Percentiles rank a stretch among this genome's conserved stretches.
Conservation (phyloP, 30 jellyfish, hydroid and myxozoan species). For the Aurelia sp. region DNA sequence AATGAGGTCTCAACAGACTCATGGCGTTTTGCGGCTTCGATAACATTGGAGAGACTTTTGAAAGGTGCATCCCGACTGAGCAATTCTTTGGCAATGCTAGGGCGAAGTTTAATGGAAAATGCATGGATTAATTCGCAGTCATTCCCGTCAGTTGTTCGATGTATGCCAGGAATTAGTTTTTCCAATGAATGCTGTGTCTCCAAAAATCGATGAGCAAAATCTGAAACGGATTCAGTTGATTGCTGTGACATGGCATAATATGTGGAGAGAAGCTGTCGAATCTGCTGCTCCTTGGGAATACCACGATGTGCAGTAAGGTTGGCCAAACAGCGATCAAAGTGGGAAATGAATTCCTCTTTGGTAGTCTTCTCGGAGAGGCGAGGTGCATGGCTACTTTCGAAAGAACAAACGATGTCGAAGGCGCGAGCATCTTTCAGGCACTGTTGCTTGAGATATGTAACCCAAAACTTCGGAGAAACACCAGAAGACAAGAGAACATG, state of each 20-base stretch:
- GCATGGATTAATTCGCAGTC: no score
- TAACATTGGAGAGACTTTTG: no score
- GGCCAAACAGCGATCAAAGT: not conserved
- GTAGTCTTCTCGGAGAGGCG: not conserved
- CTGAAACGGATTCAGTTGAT: no score
- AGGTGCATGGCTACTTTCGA: not conserved
- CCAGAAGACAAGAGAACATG: slow-evolving; percentile 34
- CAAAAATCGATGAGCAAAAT: no score
- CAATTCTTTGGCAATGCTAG: no score
- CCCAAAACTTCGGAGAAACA: not conserved
- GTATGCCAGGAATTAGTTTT: no score
- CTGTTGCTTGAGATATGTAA: slow-evolving; percentile 40
- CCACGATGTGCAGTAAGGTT: not conserved
- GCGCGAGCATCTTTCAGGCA: slow-evolving; percentile 58
- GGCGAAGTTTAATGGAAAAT: no score
- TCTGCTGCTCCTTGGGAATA: slow-evolving; percentile 33
- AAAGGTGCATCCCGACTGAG: no score
- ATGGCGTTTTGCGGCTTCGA: no score
- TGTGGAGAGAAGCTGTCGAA: slow-evolving; percentile 20
- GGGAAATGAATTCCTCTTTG: not conserved
- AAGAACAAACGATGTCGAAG: slow-evolving; percentile 23
- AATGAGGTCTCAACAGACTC: no score
- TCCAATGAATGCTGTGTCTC: no score
- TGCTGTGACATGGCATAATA: slow-evolving; percentile 10
- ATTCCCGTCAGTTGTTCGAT: no score